A percentile compares a stretch with the other conserved stretches of the same genome.
phyloP scores from a whole-genome alignment of 53 echinoderm and acorn worm genomes.

The Astropecten irregularis region DNA sequence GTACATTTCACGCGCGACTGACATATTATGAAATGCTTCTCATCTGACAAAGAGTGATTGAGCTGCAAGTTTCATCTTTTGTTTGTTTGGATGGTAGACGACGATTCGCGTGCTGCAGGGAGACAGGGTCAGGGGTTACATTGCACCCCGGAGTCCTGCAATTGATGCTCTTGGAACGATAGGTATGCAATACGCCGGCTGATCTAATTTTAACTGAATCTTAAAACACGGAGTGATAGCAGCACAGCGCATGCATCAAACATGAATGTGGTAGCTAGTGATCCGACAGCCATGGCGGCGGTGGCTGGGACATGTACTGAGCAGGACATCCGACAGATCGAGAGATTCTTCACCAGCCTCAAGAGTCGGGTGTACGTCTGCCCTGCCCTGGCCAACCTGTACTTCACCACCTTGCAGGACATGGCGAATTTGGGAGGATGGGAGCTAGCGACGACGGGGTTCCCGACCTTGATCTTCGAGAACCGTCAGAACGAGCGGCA shows the following conservation, averaged over 20 bases:
- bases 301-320: constrained; percentile 58
- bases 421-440: constrained; percentile 94
- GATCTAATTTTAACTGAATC: constrained; percentile 56
- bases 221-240: background rate
- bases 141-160: background rate
- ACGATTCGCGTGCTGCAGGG: constrained; percentile 25
- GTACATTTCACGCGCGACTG: background rate
- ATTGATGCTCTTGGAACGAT: constrained; percentile 44
- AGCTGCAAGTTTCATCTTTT: background rate
- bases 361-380: constrained; percentile 96
- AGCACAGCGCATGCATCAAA: background rate
- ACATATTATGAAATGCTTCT: constrained; percentile 1
- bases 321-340: constrained; percentile 88
- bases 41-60: constrained; percentile 10
- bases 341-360: constrained; percentile 85
- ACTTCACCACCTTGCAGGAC: constrained; percentile 82
- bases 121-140: constrained; percentile 47
- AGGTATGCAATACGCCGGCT: constrained; percentile 29
- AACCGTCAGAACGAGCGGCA: constrained; percentile 60
- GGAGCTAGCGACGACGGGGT: constrained; percentile 91
- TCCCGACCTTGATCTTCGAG: constrained; percentile 88
- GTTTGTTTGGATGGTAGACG: constrained; percentile 34
- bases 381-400: constrained; percentile 90
- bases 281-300: constrained; percentile 28
- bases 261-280: constrained; percentile 47